Base-by-base conservation (phyloP, 1,140 invertebrate genomes). In the Pseudachorutes palmiensis region DNA sequence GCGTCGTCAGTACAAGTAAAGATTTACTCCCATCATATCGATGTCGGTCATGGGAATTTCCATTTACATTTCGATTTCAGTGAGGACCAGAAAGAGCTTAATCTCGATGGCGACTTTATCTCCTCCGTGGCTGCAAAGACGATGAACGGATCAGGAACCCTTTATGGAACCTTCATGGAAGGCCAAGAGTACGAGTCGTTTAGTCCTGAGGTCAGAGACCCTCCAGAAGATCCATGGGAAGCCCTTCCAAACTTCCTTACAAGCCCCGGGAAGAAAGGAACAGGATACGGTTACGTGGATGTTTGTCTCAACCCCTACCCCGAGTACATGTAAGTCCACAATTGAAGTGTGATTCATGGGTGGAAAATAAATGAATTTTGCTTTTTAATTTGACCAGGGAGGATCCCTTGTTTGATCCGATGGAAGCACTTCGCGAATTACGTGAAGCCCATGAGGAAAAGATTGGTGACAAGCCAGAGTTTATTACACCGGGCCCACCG, bases 121-220 rank as follows among this genome's bases (percentile, higher is more conserved):
- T 30, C 69, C 19, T 65, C 64, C 1, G 29, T 70, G 0, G 66
- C 63, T 2, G 55, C 62, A 19, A 66, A 33, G 32, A 33, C 60
- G 0, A 73, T 73, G 71, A 73, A 73, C 57, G 71, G 71, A n/a
- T 55, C 64, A 22, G 71, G 71, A 28, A 73, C 71, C 22, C 70
- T 70, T 19, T 70, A 73, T 29, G 71, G 71, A 51, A 73, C 71
- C 19, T 73, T 73, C 36, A 73, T 69, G 5, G 61, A 32, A n/a
- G 66, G 70, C 30, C 66, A 68, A 63, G 51, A 66, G 30, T 16
- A 45, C 51, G 33, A 22, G 49, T 31, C 55, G 16, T 64, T 66
- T n/a, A 68, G 64, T 26, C 29, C 64, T 30, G 69, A 66, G 31
- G 32, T 22, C 0, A 24, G 30, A 22, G 65, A 64, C 26, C 51